Base-by-base conservation (phyloP, 2,888 invertebrate genomes). In the Mechanitis messenoides region DNA sequence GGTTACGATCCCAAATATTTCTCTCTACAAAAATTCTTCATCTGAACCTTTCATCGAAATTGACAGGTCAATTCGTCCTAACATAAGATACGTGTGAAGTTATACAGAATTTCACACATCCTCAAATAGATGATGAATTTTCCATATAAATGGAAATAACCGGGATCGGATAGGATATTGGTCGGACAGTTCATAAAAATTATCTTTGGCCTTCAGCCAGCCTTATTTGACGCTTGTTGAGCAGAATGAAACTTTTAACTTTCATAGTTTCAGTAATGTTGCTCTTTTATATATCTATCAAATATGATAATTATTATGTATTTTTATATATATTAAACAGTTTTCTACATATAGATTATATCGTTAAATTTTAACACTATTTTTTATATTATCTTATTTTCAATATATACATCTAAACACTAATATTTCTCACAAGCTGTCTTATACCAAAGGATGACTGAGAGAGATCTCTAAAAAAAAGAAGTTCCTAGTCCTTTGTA, bases 191-290 rank as follows among this genome's bases (percentile, higher is more conserved):
- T 60, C 60, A 62, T 62, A 65, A 65, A 62, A 65, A 62, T 62
- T 62, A 62, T 65, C 65, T 65, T 47, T 65, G 65, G 65, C 60
- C 53, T 47, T 31, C 58, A 33, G 58, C 65, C 62, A 65, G 46
- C 6, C 42, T 58, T 57, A 58, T 65, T 62, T 60, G 62, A 58
- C 56, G 60, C 53, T 60, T 53, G 45, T 65, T 65, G 55, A 53
- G 46, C 55, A 59, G 56, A 54, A 63, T 47, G 59, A 11, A 50
- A 50, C 53, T 12, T 58, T 53, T 9, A 56, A 31, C 7, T 9
- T 38, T 53, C 12, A 53, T 45, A 33, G 53, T 58, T 53, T 53
- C 42, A 35, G 33, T 7, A 33, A 53, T 53, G 11, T 42, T 20
- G n/a, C 33, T 53, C 45, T 58, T 50, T 50, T 31, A 31, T 50